These are phyloP conservation scores for Petrosia ficiformis DNA, from an alignment of 37 sponge, comb jelly and placozoan species.

Conservation along the genomic window DNA sequence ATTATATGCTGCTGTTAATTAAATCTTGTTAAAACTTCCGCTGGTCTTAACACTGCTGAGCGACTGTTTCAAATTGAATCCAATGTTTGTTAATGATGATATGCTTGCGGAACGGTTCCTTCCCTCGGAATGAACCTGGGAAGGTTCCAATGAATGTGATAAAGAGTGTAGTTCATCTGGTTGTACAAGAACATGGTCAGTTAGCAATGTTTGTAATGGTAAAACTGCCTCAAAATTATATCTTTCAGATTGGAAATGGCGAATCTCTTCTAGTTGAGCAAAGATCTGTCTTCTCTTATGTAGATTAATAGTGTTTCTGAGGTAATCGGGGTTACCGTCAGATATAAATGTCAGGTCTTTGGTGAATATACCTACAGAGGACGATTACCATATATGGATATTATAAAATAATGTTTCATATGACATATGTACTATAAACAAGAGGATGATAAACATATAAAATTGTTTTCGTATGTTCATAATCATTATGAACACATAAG, in stretches of 20 bases:
- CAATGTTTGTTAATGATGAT: conserved; percentile 5
- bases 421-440: too few relatives aligned
- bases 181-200: not conserved
- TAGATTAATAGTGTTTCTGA: conserved; percentile 85
- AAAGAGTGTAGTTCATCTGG: conserved; percentile 47
- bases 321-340: conserved; percentile 90
- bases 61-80: not conserved
- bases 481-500: too few relatives aligned
- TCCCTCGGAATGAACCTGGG: not conserved
- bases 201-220: conserved; percentile 11
- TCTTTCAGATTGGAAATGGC: conserved; percentile 40
- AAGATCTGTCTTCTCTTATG: conserved; percentile 87
- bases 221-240: conserved; percentile 48
- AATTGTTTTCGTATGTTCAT: too few relatives aligned
- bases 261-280: conserved; percentile 37
- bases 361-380: conserved; percentile 75
- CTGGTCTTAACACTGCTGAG: not conserved
- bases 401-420: too few relatives aligned
- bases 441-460: too few relatives aligned
- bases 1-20: too few relatives aligned
- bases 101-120: not conserved
- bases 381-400: too few relatives aligned
- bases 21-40: too few relatives aligned
- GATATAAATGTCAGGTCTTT: conserved; percentile 81
- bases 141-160: conserved; percentile 40